Evolutionary conservation across 1,140 invertebrate genomes (phyloP), one percentile per base, ranked within the genome.

Genomic region (Colletes latitarsis): DNA sequence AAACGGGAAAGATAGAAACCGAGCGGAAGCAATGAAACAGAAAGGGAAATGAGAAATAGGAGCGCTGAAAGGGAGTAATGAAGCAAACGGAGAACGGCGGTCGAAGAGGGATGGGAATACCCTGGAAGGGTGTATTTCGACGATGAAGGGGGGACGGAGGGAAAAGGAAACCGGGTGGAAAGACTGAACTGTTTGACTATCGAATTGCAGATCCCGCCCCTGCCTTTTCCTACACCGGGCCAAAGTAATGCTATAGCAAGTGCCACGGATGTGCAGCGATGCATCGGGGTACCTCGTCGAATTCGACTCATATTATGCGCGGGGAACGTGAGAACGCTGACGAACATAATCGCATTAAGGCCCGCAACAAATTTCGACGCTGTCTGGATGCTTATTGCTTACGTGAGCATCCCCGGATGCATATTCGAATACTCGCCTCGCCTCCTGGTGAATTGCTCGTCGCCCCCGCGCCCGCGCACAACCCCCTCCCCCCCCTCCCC

Each of bases 341-440:
- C 71, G 78, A 80, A 60, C 78, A 30, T 80, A 80, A 80, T 80
- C 78, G 71, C 72, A 80, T 80, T 80, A 80, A 75, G 78, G 64
- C 46, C n/a, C 63, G 78, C 53, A 74, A 80, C 63, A 80, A 75
- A 75, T 79, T 79, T 79, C 60, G 21, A 66, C 72, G 71, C 43
- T 14, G 78, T n/a, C 78, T 80, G 68, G 78, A 80, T 68, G 78
- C 71, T 80, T 80, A 75, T 80, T 80, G 77, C 77, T 74, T 53
- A 63, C 63, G 62, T 41, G 66, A 60, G 66, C 66, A 68, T 21
- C 71, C 30, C 12, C 9, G 21, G 63, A 67, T 52, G 71, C 63
- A 58, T 52, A 46, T 68, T 21, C 46, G 43, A 43, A 10, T 30
- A 46, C 30, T 30, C n/a, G 10, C 57, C n/a, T 58, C n/a, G 15